phyloP scores from a whole-genome alignment of 2,888 invertebrate genomes.

The Platycheirus rosarum region DNA sequence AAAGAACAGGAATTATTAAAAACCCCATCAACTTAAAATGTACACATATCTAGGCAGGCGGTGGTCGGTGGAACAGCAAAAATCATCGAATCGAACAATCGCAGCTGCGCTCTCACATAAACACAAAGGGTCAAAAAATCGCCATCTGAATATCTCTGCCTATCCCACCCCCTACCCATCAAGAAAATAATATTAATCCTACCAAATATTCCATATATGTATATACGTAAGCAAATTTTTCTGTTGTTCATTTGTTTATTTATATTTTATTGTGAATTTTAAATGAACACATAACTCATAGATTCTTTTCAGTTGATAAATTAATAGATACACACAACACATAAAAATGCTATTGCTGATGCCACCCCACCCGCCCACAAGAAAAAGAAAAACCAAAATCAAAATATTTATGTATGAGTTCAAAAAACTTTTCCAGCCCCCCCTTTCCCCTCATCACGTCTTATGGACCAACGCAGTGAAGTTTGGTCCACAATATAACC shows the following conservation, averaged over 20 bases:
- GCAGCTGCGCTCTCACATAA: slow-evolving; percentile 34
- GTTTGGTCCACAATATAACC: slow-evolving; percentile 6
- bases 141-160: slow-evolving; percentile 38
- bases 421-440: slow-evolving; percentile 43
- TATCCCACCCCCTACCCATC: too few relatives aligned
- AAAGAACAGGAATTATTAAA: not conserved
- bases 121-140: slow-evolving; percentile 2
- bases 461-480: slow-evolving; percentile 34
- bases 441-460: not conserved
- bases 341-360: slow-evolving; percentile 9
- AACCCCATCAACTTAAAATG: slow-evolving; percentile 32
- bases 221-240: slow-evolving; percentile 3
- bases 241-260: slow-evolving; percentile 58
- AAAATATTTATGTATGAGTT: slow-evolving; percentile 46
- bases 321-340: slow-evolving; percentile 45
- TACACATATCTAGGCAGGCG: not conserved
- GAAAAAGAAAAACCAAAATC: not conserved
- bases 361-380: slow-evolving; percentile 6
- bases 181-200: slow-evolving; percentile 36
- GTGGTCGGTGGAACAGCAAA: slow-evolving; percentile 21
- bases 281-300: slow-evolving; percentile 60
- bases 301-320: slow-evolving; percentile 60
- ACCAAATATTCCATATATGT: not conserved
- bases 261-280: slow-evolving; percentile 66
- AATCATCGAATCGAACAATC: slow-evolving; percentile 39